Evolutionary conservation across 2,797 vertebrate species (phyloP), one percentile per base, ranked within the genome.

Genomic region (Masticophis lateralis): DNA sequence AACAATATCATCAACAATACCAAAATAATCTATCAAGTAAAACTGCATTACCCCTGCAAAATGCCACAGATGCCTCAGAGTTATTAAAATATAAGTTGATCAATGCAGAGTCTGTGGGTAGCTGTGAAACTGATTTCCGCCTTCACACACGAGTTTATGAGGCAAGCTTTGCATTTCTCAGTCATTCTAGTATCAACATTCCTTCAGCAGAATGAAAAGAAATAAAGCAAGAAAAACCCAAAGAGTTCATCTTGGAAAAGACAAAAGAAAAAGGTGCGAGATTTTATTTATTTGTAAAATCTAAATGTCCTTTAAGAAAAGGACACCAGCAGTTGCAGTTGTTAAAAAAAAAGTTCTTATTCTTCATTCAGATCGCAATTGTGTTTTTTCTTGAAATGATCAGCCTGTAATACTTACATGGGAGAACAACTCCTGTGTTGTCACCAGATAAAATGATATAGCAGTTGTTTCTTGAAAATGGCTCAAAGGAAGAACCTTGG

Each of bases 71-170:
- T 93, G 83, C 95, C 96, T 95, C 95, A 94, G 95, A 0, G 0
- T 96, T 96, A 96, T 97, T 97, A 96, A 97, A 97, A 96, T 53
- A 88, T 91, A 93, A 79, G n/a, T 94, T 97, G 96, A 96, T 91
- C 95, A 93, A 94, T 93, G 95, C 5, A 1, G 94, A 94, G 95
- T 95, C 93, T 8, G 0, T 94, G 94, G 96, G 93, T 93, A 95
- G 94, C 60, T 0, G 94, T 95, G 94, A 96, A 92, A 92, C 97
- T 93, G 95, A 95, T 94, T 96, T 95, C 93, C 94, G 86, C 95
- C 94, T 96, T 96, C 92, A 93, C 90, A 95, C 95, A 95, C 94
- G 89, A 32, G 90, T 87, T 92, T 96, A 96, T 95, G 93, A 95
- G 95, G 96, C 96, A 95, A 96, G 74, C 93, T 96, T 97, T 97